Evolutionary conservation across 1,140 invertebrate genomes (phyloP).

Genomic region (Drosophila melanica): DNA sequence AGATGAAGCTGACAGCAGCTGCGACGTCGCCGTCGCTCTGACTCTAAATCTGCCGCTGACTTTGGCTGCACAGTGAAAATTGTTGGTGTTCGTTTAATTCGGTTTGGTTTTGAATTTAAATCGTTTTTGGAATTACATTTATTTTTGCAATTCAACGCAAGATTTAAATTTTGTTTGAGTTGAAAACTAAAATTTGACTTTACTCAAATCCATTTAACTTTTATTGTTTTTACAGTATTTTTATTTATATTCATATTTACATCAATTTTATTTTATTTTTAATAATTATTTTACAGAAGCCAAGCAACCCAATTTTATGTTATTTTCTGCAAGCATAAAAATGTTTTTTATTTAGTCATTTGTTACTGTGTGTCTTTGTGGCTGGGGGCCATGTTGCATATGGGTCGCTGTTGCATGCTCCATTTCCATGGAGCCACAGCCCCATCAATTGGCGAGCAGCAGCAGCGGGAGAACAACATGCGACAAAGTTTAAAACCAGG

Average conservation of each 20-base stretch:
- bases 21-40: conserved; percentile 12
- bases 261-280: too few relatives aligned
- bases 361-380: conserved; percentile 7
- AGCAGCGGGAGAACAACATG: conserved; percentile 40
- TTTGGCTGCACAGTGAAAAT: conserved; percentile 1
- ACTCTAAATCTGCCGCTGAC: conserved; percentile 15
- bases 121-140: not conserved
- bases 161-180: too few relatives aligned
- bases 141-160: too few relatives aligned
- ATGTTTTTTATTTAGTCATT: too few relatives aligned
- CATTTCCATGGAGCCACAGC: conserved; percentile 64
- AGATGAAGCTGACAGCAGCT: conserved; percentile 75
- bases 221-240: too few relatives aligned
- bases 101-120: not conserved
- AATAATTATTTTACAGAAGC: too few relatives aligned
- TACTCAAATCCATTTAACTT: too few relatives aligned
- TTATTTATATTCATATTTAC: not conserved
- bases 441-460: conserved; percentile 69
- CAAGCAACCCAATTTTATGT: too few relatives aligned
- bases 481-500: conserved; percentile 24
- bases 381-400: conserved; percentile 52
- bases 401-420: conserved; percentile 78
- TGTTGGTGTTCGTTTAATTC: not conserved
- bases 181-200: too few relatives aligned
- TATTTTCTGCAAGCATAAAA: too few relatives aligned